phyloP scores from a whole-genome alignment of 2,113 vertebrate genomes.

The Thamnaconus septentrionalis region DNA sequence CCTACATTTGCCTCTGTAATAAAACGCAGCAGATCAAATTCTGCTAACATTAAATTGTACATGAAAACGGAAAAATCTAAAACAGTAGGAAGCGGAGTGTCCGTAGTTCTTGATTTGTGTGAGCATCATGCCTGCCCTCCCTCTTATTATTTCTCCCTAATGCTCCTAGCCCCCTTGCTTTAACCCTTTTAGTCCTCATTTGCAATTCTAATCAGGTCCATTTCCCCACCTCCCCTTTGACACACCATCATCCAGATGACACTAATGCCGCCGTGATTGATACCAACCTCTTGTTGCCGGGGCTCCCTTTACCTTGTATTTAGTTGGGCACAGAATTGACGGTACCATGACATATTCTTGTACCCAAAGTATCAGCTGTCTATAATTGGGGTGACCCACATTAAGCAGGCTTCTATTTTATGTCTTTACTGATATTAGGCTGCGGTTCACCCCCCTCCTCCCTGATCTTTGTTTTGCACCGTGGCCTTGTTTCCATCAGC shows the following conservation, averaged over 20 bases:
- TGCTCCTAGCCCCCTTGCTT: too few relatives aligned
- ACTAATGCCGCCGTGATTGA: constrained; percentile 15
- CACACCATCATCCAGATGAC: background rate
- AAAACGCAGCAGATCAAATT: too few relatives aligned
- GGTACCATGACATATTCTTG: background rate
- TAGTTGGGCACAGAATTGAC: background rate
- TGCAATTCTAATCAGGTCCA: too few relatives aligned
- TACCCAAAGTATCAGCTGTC: constrained; percentile 4
- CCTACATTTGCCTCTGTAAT: too few relatives aligned
- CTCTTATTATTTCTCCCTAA: too few relatives aligned
- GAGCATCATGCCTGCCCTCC: too few relatives aligned
- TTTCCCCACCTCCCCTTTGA: too few relatives aligned
- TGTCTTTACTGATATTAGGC: constrained; percentile 44
- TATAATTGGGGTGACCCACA: constrained; percentile 28
- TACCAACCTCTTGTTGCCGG: constrained; percentile 7
- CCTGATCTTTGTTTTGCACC: constrained; percentile 38
- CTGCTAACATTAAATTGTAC: too few relatives aligned
- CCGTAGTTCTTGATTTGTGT: too few relatives aligned
- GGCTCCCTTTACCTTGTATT: background rate
- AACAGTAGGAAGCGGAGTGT: too few relatives aligned
- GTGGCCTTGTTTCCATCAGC: constrained; percentile 39
- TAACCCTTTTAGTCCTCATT: too few relatives aligned
- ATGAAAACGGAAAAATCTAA: too few relatives aligned
- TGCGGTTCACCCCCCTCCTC: constrained; percentile 17
- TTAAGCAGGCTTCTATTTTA: constrained; percentile 1